These are phyloP conservation scores for Thalassoma bifasciatum DNA, from an alignment of 2,113 vertebrate genomes.

Conservation along the genomic window DNA sequence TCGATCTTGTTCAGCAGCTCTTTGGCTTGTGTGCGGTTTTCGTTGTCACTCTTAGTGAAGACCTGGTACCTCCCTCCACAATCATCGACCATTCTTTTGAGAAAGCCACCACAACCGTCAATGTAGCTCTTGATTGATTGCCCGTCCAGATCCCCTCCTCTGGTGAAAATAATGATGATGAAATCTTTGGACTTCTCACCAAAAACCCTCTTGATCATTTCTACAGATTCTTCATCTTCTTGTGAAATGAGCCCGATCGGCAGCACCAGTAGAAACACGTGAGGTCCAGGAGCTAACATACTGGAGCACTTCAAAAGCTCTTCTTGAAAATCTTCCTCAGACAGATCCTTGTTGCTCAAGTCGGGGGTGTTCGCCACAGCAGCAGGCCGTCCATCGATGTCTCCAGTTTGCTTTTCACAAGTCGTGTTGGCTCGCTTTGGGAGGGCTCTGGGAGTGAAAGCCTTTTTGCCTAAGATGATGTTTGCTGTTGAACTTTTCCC, in stretches of 20 bases:
- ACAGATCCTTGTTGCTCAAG: slow-evolving; percentile 36
- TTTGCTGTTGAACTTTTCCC: slow-evolving; percentile 63
- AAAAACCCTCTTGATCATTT: slow-evolving; percentile 56
- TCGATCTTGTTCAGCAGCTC: slow-evolving; percentile 49
- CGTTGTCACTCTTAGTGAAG: slow-evolving; percentile 48
- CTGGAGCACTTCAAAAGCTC: slow-evolving; percentile 55
- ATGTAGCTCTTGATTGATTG: slow-evolving; percentile 18
- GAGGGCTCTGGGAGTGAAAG: not conserved
- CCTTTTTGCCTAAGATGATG: slow-evolving; percentile 24
- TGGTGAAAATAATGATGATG: slow-evolving; percentile 61
- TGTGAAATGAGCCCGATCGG: slow-evolving; percentile 55
- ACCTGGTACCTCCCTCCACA: slow-evolving; percentile 50
- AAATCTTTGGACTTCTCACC: slow-evolving; percentile 50
- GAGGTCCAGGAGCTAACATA: slow-evolving; percentile 66
- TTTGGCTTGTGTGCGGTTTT: slow-evolving; percentile 41
- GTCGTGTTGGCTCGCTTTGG: slow-evolving; percentile 2
- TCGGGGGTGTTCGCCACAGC: slow-evolving; percentile 46
- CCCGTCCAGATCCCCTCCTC: slow-evolving; percentile 48
- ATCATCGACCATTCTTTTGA: slow-evolving; percentile 11
- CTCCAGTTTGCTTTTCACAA: slow-evolving; percentile 14
- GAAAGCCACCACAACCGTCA: not conserved
- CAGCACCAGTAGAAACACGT: slow-evolving; percentile 67
- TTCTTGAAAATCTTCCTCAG: not conserved
- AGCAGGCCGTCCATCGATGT: not conserved
- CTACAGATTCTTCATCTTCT: slow-evolving; percentile 54